phyloP scores from a whole-genome alignment of 2,888 invertebrate genomes.

The Nomada lathburiana region DNA sequence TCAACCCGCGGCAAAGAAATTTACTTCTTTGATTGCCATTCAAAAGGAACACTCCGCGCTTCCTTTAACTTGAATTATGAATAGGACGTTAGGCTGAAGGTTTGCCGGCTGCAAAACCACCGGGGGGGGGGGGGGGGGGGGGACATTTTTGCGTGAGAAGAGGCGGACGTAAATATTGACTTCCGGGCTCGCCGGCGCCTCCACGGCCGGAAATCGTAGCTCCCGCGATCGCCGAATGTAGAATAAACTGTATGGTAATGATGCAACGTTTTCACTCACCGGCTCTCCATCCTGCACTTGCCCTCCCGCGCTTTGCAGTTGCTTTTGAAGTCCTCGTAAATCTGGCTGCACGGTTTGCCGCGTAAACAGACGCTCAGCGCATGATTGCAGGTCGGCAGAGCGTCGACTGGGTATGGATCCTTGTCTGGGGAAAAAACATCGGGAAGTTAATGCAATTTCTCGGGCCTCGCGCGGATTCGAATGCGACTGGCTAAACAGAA shows the following conservation, averaged over 20 bases:
- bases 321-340: conserved; percentile 94
- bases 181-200: conserved; percentile 1
- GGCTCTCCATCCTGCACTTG: conserved; percentile 95
- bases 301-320: conserved; percentile 94
- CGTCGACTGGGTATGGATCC: conserved; percentile 94
- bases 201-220: background rate
- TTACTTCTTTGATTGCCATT: conserved; percentile 57
- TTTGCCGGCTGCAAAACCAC: background rate
- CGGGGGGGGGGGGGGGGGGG: conserved; percentile 2
- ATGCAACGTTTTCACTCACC: conserved; percentile 86
- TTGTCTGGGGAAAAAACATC: conserved; percentile 88
- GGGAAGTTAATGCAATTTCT: conserved; percentile 13
- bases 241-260: conserved; percentile 58
- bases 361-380: conserved; percentile 94
- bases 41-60: conserved; percentile 51
- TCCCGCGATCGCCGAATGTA: conserved; percentile 22
- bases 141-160: conserved; percentile 42
- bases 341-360: conserved; percentile 91
- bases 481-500: no score
- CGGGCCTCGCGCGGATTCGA: background rate
- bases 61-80: conserved; percentile 58
- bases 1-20: conserved; percentile 47
- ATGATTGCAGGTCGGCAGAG: conserved; percentile 95
- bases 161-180: conserved; percentile 58
- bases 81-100: background rate